Percentiles rank a stretch among this genome's conserved stretches.
Evolutionary conservation across 2,888 invertebrate species (phyloP).

Genomic region (Nephrotoma guestfalica): DNA sequence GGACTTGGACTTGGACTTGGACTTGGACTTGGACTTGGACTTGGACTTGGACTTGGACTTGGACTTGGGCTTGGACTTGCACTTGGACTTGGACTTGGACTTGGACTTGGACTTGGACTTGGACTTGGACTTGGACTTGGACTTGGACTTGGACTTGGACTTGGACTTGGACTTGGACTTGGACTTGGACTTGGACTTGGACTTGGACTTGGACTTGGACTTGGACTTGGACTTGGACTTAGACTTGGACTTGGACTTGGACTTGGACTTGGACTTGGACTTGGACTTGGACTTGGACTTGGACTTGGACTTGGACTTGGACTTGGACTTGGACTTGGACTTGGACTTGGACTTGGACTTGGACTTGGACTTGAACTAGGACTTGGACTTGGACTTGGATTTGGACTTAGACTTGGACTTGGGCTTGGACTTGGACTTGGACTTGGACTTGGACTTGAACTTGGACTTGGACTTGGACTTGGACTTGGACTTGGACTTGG

Average conservation of each 20-base stretch:
- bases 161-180: conserved; percentile 8
- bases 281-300: conserved; percentile 7
- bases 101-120: conserved; percentile 8
- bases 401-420: conserved; percentile 7
- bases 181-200: conserved; percentile 7
- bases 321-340: conserved; percentile 7
- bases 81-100: conserved; percentile 5
- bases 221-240: conserved; percentile 7
- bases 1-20: conserved; percentile 4
- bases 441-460: conserved; percentile 8
- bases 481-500: conserved; percentile 7
- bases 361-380: conserved; percentile 6
- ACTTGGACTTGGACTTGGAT: conserved; percentile 7
- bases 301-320: conserved; percentile 6
- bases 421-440: conserved; percentile 7
- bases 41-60: conserved; percentile 5
- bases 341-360: conserved; percentile 8
- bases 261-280: not conserved
- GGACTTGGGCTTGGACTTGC: conserved; percentile 1
- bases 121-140: conserved; percentile 7
- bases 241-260: conserved; percentile 4
- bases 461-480: conserved; percentile 8
- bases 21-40: conserved; percentile 1
- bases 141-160: conserved; percentile 7
- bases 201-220: conserved; percentile 7